Percentiles rank a stretch among this genome's conserved stretches.
Conservation (phyloP, 2,113 vertebrate genomes). For the Eonycteris spelaea region DNA sequence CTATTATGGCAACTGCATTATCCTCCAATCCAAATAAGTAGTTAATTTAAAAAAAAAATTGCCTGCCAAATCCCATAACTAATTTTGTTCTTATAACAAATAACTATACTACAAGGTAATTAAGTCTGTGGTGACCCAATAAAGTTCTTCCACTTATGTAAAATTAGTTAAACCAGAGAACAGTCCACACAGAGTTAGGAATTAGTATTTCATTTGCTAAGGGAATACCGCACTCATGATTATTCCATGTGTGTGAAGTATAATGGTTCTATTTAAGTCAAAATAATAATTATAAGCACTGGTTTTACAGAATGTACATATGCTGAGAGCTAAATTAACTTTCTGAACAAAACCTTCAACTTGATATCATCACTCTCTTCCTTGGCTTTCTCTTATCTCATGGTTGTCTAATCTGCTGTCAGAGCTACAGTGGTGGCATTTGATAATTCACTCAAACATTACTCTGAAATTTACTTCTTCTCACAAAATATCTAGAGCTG, state of each 20-base stretch:
- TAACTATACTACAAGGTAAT: conserved; percentile 25
- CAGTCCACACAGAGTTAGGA: conserved; percentile 48
- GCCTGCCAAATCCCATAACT: neutral
- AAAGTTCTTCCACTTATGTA: conserved; percentile 42
- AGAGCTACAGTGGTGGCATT: neutral
- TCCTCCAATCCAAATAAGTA: conserved; percentile 36
- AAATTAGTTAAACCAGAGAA: conserved; percentile 67
- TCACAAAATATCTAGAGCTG: neutral
- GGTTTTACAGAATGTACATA: neutral
- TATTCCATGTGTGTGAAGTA: conserved; percentile 40
- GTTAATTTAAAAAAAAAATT: neutral
- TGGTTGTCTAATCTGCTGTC: neutral
- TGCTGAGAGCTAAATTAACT: neutral
- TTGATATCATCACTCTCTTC: neutral
- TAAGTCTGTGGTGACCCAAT: conserved; percentile 52
- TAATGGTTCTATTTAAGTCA: conserved; percentile 61
- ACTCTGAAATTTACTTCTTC: neutral
- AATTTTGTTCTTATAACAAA: conserved; percentile 55
- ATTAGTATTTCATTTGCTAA: conserved; percentile 62
- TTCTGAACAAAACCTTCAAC: neutral
- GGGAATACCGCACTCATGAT: conserved; percentile 49
- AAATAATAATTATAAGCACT: conserved; percentile 21
- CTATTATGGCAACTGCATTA: conserved; percentile 31
- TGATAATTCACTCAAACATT: neutral
- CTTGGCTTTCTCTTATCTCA: neutral